Evolutionary conservation across 2,797 vertebrate genomes (phyloP).

Genomic region (Triplophysa yarkandensis): DNA sequence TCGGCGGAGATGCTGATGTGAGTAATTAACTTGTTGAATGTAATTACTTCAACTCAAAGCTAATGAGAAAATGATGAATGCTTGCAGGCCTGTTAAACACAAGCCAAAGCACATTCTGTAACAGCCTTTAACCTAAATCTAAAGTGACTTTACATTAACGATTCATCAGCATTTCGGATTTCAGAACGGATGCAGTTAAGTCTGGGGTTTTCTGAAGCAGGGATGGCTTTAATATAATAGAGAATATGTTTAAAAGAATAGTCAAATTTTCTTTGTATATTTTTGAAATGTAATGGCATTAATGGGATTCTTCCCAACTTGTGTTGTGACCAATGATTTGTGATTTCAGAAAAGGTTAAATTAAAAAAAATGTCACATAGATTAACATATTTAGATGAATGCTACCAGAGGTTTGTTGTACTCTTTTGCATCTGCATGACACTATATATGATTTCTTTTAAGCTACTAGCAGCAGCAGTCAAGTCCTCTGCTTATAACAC

Average conservation of each 20-base stretch:
- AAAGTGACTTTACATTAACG: constrained; percentile 8
- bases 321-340: no score
- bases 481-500: neutral
- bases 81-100: constrained; percentile 24
- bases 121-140: neutral
- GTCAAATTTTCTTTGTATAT: no score
- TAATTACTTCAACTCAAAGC: constrained; percentile 19
- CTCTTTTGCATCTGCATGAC: constrained; percentile 19
- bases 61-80: constrained; percentile 35
- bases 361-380: no score
- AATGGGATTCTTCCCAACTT: neutral
- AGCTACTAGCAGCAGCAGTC: constrained; percentile 19
- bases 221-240: neutral
- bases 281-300: no score
- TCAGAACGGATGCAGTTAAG: neutral
- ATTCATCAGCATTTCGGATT: neutral
- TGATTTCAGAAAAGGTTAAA: no score
- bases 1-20: neutral
- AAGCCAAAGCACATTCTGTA: constrained; percentile 12
- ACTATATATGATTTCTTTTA: constrained; percentile 12
- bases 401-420: neutral
- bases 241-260: no score
- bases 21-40: constrained; percentile 21
- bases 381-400: neutral
- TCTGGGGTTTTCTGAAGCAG: neutral